phyloP scores from a whole-genome alignment of 2,888 invertebrate species.

The Tiphia femorata region DNA sequence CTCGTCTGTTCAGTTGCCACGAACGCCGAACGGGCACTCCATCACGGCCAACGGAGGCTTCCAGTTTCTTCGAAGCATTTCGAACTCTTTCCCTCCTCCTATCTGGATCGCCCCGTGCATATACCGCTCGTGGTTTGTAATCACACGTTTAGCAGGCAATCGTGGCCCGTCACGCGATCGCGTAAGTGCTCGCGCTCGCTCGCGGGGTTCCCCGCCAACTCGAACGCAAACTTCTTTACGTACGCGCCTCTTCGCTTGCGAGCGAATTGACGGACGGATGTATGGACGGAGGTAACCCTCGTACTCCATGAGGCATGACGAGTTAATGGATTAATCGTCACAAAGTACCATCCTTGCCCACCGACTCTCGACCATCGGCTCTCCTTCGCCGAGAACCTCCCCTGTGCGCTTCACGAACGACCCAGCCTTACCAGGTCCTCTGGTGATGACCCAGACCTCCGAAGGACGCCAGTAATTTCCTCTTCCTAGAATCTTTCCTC shows the following conservation, averaged over 20 bases:
- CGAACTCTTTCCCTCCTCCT: conserved; percentile 23
- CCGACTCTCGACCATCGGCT: conserved; percentile 9
- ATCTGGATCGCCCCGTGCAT: conserved; percentile 18
- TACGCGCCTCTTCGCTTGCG: not conserved
- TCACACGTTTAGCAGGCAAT: conserved; percentile 53
- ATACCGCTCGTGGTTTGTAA: conserved; percentile 44
- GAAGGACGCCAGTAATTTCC: conserved; percentile 40
- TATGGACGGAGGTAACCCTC: conserved; percentile 34
- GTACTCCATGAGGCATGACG: conserved; percentile 47
- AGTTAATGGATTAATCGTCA: conserved; percentile 56
- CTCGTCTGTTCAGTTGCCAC: not conserved
- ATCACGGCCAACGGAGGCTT: conserved; percentile 22
- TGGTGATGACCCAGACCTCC: conserved; percentile 52
- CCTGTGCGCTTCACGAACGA: too few species aligned
- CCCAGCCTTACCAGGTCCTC: too few species aligned
- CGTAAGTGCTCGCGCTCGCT: too few species aligned
- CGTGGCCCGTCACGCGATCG: conserved; percentile 54
- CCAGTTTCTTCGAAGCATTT: conserved; percentile 52
- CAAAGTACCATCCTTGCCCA: conserved; percentile 31
- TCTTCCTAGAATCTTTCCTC: conserved; percentile 21
- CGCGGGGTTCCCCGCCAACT: conserved; percentile 18
- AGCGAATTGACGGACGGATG: not conserved
- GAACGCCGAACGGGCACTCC: not conserved
- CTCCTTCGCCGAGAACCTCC: conserved; percentile 17
- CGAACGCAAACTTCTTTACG: conserved; percentile 1